phyloP scores from a whole-genome alignment of 92 coral and sea anemone species.

The Epizoanthus illoricatus region DNA sequence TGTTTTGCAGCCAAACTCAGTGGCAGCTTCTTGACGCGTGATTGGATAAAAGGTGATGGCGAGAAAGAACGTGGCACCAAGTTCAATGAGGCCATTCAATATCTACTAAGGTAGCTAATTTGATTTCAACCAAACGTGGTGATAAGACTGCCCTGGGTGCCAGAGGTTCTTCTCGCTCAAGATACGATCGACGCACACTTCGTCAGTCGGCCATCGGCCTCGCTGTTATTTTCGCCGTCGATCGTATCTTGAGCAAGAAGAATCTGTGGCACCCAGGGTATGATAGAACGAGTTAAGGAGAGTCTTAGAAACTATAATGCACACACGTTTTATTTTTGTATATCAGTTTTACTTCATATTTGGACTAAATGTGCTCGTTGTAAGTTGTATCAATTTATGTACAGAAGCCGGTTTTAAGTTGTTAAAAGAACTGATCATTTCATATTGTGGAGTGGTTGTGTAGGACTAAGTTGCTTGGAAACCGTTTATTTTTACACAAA shows the following conservation, averaged over 20 bases:
- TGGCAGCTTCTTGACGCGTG: conserved; percentile 79
- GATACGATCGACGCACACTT: too few species aligned
- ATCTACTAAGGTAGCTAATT: conserved; percentile 66
- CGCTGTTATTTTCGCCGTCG: too few species aligned
- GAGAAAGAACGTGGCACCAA: conserved; percentile 85
- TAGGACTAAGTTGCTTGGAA: too few species aligned
- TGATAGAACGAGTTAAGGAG: background rate
- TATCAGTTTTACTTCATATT: background rate
- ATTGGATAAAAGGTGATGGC: conserved; percentile 79
- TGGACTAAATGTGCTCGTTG: background rate
- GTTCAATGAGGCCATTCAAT: conserved; percentile 88
- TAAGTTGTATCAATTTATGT: background rate
- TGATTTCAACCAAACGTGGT: background rate
- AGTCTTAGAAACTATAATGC: background rate
- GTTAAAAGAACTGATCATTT: too few species aligned
- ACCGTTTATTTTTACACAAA: too few species aligned
- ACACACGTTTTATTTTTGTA: background rate
- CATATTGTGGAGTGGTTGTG: too few species aligned
- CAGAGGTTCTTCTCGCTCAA: too few species aligned
- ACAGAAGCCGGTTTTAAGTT: too few species aligned
- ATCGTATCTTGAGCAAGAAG: too few species aligned
- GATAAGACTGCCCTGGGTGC: too few species aligned
- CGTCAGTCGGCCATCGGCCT: too few species aligned
- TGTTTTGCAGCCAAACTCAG: conserved; percentile 68
- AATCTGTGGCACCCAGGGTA: too few species aligned